Evolutionary conservation across 1,140 invertebrate species (phyloP), one percentile per base, ranked within the genome.

Genomic region (Diabrotica virgifera): DNA sequence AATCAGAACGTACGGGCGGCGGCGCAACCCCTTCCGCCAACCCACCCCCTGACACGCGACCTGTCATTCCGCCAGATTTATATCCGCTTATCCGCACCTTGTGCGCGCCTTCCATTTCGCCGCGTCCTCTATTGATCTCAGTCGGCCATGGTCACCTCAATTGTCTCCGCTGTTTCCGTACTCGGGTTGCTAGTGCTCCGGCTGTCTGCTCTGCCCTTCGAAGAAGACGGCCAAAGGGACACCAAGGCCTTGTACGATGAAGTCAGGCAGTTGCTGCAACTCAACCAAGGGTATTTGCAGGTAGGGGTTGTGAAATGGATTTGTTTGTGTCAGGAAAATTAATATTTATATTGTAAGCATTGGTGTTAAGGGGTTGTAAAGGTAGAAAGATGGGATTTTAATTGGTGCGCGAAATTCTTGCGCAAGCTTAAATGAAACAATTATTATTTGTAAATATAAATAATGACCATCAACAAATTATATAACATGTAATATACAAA

Each of bases 221-320:
- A 66, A 38, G 57, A 59, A 36, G 68, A 55, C 6, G 57, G 52
- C 11, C 51, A 40, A 52, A 50, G n/a, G 8, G 53, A 51, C 37
- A 67, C 64, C 7, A 59, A 65, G n/a, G 69, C 62, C 52, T 70
- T 76, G 52, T 76, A 75, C 64, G 68, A 74, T 56, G 75, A 77
- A 57, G 69, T 78, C 6, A 67, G 71, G 55, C 74, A 77, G 40
- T 59, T 78, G 8, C 54, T 78, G 11, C 63, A 68, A 0, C 67
- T 76, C 10, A 73, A 72, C 52, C 40, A 50, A 5, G 56, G 37
- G 6, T 53, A 56, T 10, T 35, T 14, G 1, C 51, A 54, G 60
- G 60, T 60, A 24, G 24, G 59, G 6, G 5, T 12, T 14, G n/a
- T 51, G 10, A 5, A 24, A 1, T 1, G 24, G 24, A 24, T 24